Conservation (phyloP, 2,113 vertebrate genomes). For the Prionailurus bengalensis region DNA sequence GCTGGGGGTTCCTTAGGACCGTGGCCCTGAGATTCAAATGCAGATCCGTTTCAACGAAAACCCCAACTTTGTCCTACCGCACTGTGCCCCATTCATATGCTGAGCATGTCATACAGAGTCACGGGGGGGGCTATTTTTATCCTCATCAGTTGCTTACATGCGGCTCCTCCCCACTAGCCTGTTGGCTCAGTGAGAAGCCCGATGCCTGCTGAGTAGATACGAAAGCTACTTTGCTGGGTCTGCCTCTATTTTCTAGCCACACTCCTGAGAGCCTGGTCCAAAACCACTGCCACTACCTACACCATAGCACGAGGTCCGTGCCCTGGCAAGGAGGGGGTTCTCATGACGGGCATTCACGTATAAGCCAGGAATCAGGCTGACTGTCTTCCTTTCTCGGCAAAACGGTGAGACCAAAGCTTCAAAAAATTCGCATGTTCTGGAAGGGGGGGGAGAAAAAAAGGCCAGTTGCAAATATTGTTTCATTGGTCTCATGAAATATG, state of each 20-base stretch:
- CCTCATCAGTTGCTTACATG: not conserved
- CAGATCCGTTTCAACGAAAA: not conserved
- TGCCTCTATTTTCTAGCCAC: not conserved
- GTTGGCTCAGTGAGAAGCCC: not conserved
- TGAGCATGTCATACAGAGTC: not conserved
- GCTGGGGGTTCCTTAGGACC: not conserved
- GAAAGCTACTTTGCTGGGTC: not conserved
- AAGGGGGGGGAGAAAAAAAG: not conserved
- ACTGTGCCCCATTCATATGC: not conserved
- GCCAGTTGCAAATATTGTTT: conserved; percentile 34
- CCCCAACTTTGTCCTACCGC: not conserved
- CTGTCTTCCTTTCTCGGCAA: not conserved
- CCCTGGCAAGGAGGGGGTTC: not conserved
- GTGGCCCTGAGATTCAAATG: not conserved
- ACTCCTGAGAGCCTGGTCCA: not conserved
- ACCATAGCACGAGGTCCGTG: not conserved
- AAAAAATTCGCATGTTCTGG: conserved; percentile 43
- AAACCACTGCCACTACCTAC: not conserved
- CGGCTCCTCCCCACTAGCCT: not conserved
- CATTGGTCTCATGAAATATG: conserved; percentile 55
- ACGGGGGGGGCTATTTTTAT: rapidly evolving
- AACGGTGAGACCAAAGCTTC: not conserved
- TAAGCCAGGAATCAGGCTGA: not conserved
- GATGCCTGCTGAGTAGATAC: not conserved
- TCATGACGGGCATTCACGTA: not conserved